Conservation (phyloP, 1,140 invertebrate species). For the Brachionus angularis region DNA sequence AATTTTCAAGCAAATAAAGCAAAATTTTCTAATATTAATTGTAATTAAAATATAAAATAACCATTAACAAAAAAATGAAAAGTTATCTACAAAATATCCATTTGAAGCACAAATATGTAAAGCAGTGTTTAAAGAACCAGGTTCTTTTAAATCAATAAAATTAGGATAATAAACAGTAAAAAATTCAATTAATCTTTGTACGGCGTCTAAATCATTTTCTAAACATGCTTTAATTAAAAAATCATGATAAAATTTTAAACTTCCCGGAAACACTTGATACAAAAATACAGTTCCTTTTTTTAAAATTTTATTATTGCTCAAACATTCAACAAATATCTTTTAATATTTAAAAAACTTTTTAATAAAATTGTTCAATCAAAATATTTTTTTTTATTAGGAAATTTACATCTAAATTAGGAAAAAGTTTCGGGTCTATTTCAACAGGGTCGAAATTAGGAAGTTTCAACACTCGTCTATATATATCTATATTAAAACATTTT, state of each 20-base stretch:
- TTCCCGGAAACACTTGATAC: slow-evolving; percentile 56
- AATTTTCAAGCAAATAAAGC: slow-evolving; percentile 51
- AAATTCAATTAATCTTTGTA: slow-evolving; percentile 54
- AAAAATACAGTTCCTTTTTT: slow-evolving; percentile 51
- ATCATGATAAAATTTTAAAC: slow-evolving; percentile 51
- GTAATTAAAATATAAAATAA: neutral
- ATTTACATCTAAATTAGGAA: slow-evolving; percentile 53
- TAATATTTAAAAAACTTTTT: neutral
- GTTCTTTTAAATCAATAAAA: slow-evolving; percentile 54
- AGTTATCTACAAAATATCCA: slow-evolving; percentile 52
- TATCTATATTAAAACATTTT: slow-evolving; percentile 46
- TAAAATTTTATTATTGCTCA: slow-evolving; percentile 53
- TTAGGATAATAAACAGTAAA: slow-evolving; percentile 49
- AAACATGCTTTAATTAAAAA: slow-evolving; percentile 50
- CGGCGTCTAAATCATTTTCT: slow-evolving; percentile 52
- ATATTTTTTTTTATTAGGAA: neutral
- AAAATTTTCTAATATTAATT: slow-evolving; percentile 49
- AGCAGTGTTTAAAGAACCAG: slow-evolving; percentile 52
- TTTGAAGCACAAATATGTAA: slow-evolving; percentile 52
- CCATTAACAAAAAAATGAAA: neutral
- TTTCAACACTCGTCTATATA: slow-evolving; percentile 48
- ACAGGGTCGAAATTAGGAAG: slow-evolving; percentile 47
- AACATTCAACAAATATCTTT: slow-evolving; percentile 51
- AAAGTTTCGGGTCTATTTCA: slow-evolving; percentile 51
- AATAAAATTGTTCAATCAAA: neutral